Evolutionary conservation across 92 coral and sea anemone genomes (phyloP).

Genomic region (Meandrina meandrites): DNA sequence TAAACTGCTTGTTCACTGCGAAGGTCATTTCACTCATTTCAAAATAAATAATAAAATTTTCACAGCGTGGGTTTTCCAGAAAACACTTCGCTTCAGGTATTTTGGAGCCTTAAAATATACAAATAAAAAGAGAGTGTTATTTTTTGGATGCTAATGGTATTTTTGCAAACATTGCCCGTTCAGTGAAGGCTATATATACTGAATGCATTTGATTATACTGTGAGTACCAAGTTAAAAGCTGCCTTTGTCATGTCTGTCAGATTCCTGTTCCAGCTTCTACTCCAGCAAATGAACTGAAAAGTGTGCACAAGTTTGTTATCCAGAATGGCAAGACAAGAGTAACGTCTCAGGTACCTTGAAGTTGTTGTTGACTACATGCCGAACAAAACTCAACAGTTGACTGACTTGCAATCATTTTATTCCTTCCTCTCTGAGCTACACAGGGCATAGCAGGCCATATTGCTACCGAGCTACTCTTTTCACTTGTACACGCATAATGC

Average conservation of each 20-base stretch:
- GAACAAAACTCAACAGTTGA: not conserved
- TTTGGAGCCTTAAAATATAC: too few relatives aligned
- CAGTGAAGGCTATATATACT: not conserved
- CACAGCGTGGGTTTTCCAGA: too few relatives aligned
- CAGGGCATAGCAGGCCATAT: not conserved
- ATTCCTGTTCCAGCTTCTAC: constrained; percentile 87
- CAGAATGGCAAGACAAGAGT: constrained; percentile 97
- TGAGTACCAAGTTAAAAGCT: not conserved
- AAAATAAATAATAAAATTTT: too few relatives aligned
- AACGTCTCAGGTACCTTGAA: constrained; percentile 77
- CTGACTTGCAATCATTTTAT: not conserved
- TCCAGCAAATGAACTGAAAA: constrained; percentile 84
- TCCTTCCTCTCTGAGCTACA: not conserved
- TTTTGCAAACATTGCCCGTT: not conserved
- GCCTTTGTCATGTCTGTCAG: constrained; percentile 38
- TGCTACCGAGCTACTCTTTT: not conserved
- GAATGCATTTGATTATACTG: not conserved
- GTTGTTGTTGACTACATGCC: not conserved
- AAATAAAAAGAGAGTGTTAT: not conserved
- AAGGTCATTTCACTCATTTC: too few relatives aligned
- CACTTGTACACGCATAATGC: not conserved
- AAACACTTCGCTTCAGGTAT: too few relatives aligned
- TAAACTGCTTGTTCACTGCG: too few relatives aligned
- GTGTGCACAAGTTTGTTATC: constrained; percentile 89
- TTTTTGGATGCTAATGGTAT: not conserved